Evolutionary conservation across 2,797 vertebrate genomes (phyloP), one percentile per base, ranked within the genome.

Genomic region (Protonibea diacanthus): DNA sequence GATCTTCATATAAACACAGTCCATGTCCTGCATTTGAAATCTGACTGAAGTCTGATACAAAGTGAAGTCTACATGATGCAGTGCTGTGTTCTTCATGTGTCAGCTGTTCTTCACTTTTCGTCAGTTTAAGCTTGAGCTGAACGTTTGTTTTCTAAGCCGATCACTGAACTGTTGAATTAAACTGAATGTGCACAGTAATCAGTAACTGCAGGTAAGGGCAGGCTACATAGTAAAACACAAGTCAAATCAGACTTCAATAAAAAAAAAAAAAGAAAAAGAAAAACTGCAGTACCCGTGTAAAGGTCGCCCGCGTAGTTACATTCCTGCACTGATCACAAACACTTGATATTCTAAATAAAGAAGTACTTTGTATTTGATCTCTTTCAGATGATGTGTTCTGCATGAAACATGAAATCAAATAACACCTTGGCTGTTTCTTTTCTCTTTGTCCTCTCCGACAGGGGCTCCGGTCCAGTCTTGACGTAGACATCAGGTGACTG

Each of bases 401-500:
- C 3, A 6, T 33, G 18, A 21, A n/a, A 53, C 1, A 2, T 2
- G 8, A 15, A 10, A 38, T 10, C 13, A 20, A 33, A 33, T 3
- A 47, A 33, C 56, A 68, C 72, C 58, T 64, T 71, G 27, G 12
- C 44, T 33, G 40, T 25, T 9, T 9, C 27, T n/a, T 44, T 38
- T 62, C 9, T 8, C 45, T 40, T 59, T 23, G 59, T 58, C 66
- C 78, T 53, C 51, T 20, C 62, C 18, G 44, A 42, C 45, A 33
- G 61, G 45, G 20, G 71, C 66, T 81, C 40, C 33, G 72, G 27
- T 81, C 40, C 40, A 71, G 27, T 71, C 76, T 57, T 94, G 94
- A 95, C 94, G 94, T 93, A 91, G 86, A 45, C 81, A 84, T 94
- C 94, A 95, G 89, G 90, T 95, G 95, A 95, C 94, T 79, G 5